These are phyloP conservation scores for Caenorhabditis sp. DNA, from an alignment of 2,888 invertebrate species.

Conservation along the genomic window DNA sequence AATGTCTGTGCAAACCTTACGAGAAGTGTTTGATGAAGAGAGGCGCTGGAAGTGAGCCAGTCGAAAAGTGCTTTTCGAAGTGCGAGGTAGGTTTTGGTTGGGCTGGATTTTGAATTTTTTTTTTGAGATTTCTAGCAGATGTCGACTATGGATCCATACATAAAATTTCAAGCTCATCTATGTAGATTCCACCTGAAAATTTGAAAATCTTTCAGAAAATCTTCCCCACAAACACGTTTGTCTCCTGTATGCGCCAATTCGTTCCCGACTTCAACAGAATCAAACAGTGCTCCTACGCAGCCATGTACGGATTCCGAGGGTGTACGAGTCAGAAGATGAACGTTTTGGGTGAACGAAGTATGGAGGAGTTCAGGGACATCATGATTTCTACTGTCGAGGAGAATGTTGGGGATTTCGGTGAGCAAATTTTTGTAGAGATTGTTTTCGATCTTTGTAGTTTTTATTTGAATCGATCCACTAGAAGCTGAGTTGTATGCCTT, in stretches of 20 bases:
- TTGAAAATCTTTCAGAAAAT: slow-evolving; percentile 28
- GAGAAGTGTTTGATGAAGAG: slow-evolving; percentile 49
- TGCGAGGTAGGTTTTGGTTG: slow-evolving; percentile 28
- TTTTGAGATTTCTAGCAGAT: not conserved
- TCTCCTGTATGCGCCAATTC: slow-evolving; percentile 41
- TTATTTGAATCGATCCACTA: no score
- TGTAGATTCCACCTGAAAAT: no score
- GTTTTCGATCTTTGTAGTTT: no score
- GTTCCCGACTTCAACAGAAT: slow-evolving; percentile 40
- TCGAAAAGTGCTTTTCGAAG: slow-evolving; percentile 47
- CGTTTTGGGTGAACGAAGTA: slow-evolving; percentile 31
- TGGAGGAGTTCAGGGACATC: slow-evolving; percentile 56
- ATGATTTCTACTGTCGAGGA: slow-evolving; percentile 45
- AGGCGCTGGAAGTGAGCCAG: slow-evolving; percentile 2
- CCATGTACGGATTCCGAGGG: slow-evolving; percentile 37
- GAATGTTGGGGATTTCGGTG: slow-evolving; percentile 33
- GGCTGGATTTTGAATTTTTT: not conserved
- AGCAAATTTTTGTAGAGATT: no score
- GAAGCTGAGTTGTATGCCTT: no score
- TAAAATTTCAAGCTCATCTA: no score
- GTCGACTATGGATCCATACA: no score
- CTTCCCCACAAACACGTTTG: slow-evolving; percentile 39
- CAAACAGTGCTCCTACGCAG: slow-evolving; percentile 44
- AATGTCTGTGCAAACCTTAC: slow-evolving; percentile 54
- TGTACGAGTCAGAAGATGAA: slow-evolving; percentile 48